phyloP scores from a whole-genome alignment of 2,797 vertebrate species.

The Pseudomugil gertrudae region DNA sequence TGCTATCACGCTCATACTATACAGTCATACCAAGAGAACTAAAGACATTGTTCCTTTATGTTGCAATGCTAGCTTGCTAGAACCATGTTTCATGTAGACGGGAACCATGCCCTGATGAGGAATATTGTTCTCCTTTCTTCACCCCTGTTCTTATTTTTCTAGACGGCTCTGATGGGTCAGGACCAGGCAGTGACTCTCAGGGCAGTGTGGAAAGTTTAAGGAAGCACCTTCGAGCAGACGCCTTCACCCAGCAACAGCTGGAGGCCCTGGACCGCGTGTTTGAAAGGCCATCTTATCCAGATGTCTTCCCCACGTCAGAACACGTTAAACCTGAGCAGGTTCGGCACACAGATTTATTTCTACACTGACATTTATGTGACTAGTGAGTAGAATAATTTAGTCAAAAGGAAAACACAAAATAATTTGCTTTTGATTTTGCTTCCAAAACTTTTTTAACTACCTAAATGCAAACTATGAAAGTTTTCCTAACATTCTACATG shows the following conservation, averaged over 20 bases:
- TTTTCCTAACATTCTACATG: background rate
- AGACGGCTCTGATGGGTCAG: conserved; percentile 98
- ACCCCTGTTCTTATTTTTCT: conserved; percentile 43
- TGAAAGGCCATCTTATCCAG: conserved; percentile 96
- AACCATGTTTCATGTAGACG: conserved; percentile 39
- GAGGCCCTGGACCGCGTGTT: conserved; percentile 99
- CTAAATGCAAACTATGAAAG: background rate
- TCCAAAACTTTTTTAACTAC: background rate
- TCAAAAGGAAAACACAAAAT: background rate
- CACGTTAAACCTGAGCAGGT: conserved; percentile 99
- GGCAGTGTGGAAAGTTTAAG: conserved; percentile 99
- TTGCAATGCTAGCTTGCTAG: conserved; percentile 24
- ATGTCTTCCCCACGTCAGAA: conserved; percentile 98
- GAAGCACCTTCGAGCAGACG: conserved; percentile 98
- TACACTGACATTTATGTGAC: conserved; percentile 4
- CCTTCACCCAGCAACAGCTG: conserved; percentile 99
- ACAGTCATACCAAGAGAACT: conserved; percentile 29
- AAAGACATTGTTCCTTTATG: conserved; percentile 17
- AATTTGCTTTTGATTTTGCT: background rate
- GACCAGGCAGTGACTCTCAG: conserved; percentile 98
- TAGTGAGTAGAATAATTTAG: background rate
- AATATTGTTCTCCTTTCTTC: conserved; percentile 24
- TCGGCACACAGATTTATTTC: conserved; percentile 41
- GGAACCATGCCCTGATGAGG: conserved; percentile 37
- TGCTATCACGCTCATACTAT: too few species aligned